Evolutionary conservation across 2,113 vertebrate species (phyloP), one percentile per base, ranked within the genome.

Genomic region (Clarias gariepinus): DNA sequence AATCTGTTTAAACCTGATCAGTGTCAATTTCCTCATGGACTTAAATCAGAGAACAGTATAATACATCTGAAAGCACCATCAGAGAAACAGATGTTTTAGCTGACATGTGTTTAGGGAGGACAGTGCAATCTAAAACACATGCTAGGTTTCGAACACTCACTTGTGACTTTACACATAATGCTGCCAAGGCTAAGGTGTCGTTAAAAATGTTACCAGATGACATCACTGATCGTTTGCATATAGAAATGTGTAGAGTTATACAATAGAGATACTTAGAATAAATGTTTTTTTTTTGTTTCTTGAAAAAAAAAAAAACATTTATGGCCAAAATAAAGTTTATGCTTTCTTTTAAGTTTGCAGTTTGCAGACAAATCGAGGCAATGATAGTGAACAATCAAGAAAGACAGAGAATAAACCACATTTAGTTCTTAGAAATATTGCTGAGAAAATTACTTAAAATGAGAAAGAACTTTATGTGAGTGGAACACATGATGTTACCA

Each of bases 61-160:
- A 47, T 47, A 3, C n/a, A 11, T 25, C 41, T 33, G n/a, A 57
- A 83, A 71, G 47, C 47, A 68, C 15, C 61, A 53, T 12, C 13
- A 28, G 61, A 33, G n/a, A 83, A 69, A 23, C 82, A 83, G 82
- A 83, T 83, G 82, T 57, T 78, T 57, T 16, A 57, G 52, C 1
- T 55, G 52, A 57, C 11, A 9, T 36, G 11, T 71, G 52, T 83
- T 71, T 83, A 52, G 33, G 81, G 64, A 71, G 9, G 15, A 33
- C 41, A 6, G 41, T 68, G 66, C 64, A 71, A 83, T 73, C 18
- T 36, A 83, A 83, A 83, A 53, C 82, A 83, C 82, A 83, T 73
- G 66, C 30, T 73, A 13, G 16, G 10, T 23, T 83, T 71, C 52
- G 36, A 71, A 83, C 66, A 71, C 52, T 2, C 10, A 57, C 28